Evolutionary conservation across 2,113 vertebrate species (phyloP).

Genomic region (Salminus brasiliensis): DNA sequence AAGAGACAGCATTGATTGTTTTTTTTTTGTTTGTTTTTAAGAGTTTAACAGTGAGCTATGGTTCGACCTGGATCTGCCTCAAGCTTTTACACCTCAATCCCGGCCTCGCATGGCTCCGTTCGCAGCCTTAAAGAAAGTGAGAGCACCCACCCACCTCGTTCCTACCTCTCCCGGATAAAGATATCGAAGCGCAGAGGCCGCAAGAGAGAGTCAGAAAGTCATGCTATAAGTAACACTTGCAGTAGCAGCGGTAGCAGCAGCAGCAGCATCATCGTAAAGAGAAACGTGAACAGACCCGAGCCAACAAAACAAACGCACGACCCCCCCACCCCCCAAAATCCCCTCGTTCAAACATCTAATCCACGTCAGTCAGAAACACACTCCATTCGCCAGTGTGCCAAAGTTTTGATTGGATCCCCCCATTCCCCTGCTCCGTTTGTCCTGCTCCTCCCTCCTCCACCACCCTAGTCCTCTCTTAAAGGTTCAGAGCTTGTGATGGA

Average conservation of each 20-base stretch:
- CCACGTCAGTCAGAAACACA: conserved; percentile 50
- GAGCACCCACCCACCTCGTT: background rate
- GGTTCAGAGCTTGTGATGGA: conserved; percentile 33
- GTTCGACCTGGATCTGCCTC: background rate
- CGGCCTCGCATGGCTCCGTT: background rate
- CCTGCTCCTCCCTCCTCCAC: background rate
- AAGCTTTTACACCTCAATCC: background rate
- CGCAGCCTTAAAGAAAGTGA: background rate
- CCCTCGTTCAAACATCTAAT: conserved; percentile 19
- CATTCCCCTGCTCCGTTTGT: conserved; percentile 18
- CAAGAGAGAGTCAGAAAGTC: conserved; percentile 66
- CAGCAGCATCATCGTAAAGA: conserved; percentile 54
- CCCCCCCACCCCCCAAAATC: background rate
- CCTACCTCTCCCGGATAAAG: background rate
- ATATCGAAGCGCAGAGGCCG: conserved; percentile 52
- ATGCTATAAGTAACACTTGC: conserved; percentile 81
- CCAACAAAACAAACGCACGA: conserved; percentile 50
- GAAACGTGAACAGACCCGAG: conserved; percentile 36
- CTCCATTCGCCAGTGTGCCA: conserved; percentile 26
- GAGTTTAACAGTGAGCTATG: no score
- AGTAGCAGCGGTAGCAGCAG: conserved; percentile 72
- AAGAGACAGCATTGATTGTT: conserved; percentile 8
- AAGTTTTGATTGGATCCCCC: conserved; percentile 2
- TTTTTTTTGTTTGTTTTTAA: background rate
- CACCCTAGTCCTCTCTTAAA: conserved; percentile 31